Conservation (phyloP, 37 sponge, comb jelly and placozoan genomes). For the Theonella swinhoei region DNA sequence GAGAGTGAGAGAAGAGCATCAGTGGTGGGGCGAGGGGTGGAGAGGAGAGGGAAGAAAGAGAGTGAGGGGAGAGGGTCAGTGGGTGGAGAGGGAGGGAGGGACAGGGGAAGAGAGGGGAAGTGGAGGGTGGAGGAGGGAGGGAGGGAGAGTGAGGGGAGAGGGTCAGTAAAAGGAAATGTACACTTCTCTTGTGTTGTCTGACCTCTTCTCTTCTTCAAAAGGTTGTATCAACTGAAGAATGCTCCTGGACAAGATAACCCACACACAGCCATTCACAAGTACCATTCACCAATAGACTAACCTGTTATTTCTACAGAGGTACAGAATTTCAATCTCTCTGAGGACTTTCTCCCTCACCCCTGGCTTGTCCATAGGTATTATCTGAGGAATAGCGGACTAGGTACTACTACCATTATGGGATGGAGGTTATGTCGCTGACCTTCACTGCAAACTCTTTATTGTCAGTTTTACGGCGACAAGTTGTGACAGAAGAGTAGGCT, state of each 20-base stretch:
- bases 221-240: conserved; percentile 58
- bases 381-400: neutral
- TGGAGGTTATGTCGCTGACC: conserved; percentile 1
- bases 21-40: too few species aligned
- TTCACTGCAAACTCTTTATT: conserved; percentile 71
- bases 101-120: conserved; percentile 2
- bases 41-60: too few species aligned
- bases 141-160: too few species aligned
- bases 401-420: neutral
- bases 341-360: conserved; percentile 65
- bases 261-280: neutral
- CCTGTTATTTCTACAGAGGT: conserved; percentile 69
- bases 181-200: too few species aligned
- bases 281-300: neutral
- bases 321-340: conserved; percentile 85
- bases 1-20: too few species aligned
- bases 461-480: conserved; percentile 32
- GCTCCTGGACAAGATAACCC: neutral
- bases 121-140: neutral
- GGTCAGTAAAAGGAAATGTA: too few species aligned
- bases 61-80: neutral
- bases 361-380: conserved; percentile 16
- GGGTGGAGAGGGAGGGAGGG: too few species aligned
- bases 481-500: conserved; percentile 63
- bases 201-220: conserved; percentile 49